Conservation (phyloP, 1,140 invertebrate species). For the Pseudachorutes palmiensis region DNA sequence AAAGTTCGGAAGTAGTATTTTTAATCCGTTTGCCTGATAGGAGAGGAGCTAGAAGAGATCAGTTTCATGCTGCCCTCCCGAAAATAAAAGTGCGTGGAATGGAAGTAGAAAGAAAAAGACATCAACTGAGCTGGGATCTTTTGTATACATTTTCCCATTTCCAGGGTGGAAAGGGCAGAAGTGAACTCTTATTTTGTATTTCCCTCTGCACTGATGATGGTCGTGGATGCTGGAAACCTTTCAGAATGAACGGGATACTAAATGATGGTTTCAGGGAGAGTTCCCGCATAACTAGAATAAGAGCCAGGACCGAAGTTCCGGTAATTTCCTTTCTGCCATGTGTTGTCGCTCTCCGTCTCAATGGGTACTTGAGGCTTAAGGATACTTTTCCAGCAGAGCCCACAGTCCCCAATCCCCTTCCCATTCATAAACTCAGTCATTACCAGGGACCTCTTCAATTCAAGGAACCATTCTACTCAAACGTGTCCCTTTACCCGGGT, state of each 20-base stretch:
- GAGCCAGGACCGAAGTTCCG: slow-evolving; percentile 14
- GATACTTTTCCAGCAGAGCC: slow-evolving; percentile 8
- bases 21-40: not conserved
- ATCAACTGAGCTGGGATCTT: slow-evolving; percentile 22
- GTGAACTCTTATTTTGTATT: too few relatives aligned
- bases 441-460: too few relatives aligned
- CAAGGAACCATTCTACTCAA: too few relatives aligned
- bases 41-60: slow-evolving; percentile 17
- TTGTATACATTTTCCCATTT: slow-evolving; percentile 10
- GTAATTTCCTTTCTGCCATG: slow-evolving; percentile 23
- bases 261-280: slow-evolving; percentile 1
- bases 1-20: too few relatives aligned
- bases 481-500: too few relatives aligned
- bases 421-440: not conserved
- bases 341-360: slow-evolving; percentile 14
- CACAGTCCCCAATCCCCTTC: too few relatives aligned
- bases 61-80: too few relatives aligned
- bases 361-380: not conserved
- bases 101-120: slow-evolving; percentile 23
- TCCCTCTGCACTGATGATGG: slow-evolving; percentile 1
- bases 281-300: too few relatives aligned
- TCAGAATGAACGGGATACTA: not conserved
- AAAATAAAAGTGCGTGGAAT: slow-evolving; percentile 21
- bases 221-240: not conserved
- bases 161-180: too few relatives aligned